phyloP scores from a whole-genome alignment of 2,888 invertebrate species.

The Syritta pipiens region DNA sequence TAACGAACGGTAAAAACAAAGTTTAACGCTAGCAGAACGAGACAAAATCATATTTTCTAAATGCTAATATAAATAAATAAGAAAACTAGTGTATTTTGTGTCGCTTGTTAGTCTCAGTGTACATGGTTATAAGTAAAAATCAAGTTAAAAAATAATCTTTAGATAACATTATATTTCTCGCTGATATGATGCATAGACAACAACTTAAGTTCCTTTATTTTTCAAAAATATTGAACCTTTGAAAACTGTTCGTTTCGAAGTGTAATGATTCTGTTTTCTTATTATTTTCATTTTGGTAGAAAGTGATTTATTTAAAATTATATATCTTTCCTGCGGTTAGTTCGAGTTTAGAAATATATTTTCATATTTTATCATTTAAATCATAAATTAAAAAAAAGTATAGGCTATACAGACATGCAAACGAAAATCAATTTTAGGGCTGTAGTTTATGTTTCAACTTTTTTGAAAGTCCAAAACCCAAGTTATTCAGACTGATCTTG shows the following conservation, averaged over 20 bases:
- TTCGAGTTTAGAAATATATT: too few species aligned
- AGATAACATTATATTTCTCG: conserved; percentile 30
- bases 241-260: conserved; percentile 10
- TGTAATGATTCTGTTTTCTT: conserved; percentile 16
- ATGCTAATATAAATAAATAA: conserved; percentile 24
- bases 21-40: conserved; percentile 4
- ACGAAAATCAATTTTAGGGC: conserved; percentile 9
- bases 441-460: conserved; percentile 21
- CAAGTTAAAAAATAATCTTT: conserved; percentile 29
- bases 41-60: conserved; percentile 42
- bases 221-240: conserved; percentile 30
- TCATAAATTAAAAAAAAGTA: conserved; percentile 19
- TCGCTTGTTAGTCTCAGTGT: conserved; percentile 40
- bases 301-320: conserved; percentile 10
- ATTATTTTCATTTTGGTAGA: background rate
- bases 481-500: conserved; percentile 31
- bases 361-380: too few species aligned
- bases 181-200: conserved; percentile 21
- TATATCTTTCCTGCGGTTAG: background rate
- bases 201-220: conserved; percentile 42
- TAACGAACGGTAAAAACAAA: background rate
- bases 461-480: conserved; percentile 10
- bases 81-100: conserved; percentile 26
- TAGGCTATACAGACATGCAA: conserved; percentile 8
- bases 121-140: conserved; percentile 32